Base-by-base conservation (phyloP, 1,140 invertebrate species). In the Apis dorsata region DNA sequence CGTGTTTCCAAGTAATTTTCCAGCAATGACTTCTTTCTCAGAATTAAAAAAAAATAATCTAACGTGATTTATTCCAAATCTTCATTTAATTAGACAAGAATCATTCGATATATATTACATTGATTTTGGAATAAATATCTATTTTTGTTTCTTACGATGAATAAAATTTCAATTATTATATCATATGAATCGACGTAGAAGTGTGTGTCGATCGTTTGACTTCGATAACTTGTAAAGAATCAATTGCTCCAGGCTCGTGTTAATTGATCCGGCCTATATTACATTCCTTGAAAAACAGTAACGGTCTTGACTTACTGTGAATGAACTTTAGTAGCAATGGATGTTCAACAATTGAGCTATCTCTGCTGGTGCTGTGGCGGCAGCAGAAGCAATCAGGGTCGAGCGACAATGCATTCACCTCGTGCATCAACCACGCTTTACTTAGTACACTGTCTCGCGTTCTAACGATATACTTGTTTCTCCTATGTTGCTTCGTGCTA, bases 261-360 rank as follows among this genome's bases (percentile, higher is more conserved):
- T 15, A 15, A 49, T 49, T 62, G 9, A 57, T 12, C 15, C 1
- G 15, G 9, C 10, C 51, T 19, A 11, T 15, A 77, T 66, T 10
- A 12, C 9, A 8, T 77, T 79, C 66, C 28, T 66, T 57, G 34
- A 74, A 87, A 34, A 76, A 87, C 24, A 44, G 71, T 75, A 81
- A 76, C 80, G 63, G 73, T 63, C 62, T 63, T 71, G 81, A 87
- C 84, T 90, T 90, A 88, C 81, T 82, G 24, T 69, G 83, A 89
- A 91, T 83, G 89, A 86, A 89, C 90, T 90, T 91, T 86, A 90
- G 90, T 24, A 88, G 74, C 89, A 90, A 82, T 89, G 81, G 66
- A 75, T 76, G 88, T 83, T 86, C 70, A 87, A 85, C 90, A 91
- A 91, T 91, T 91, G 90, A 91, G 88, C 85, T 88, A 90, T 91